Evolutionary conservation across 2,113 vertebrate species (phyloP).

Genomic region (Grammomys surdaster): DNA sequence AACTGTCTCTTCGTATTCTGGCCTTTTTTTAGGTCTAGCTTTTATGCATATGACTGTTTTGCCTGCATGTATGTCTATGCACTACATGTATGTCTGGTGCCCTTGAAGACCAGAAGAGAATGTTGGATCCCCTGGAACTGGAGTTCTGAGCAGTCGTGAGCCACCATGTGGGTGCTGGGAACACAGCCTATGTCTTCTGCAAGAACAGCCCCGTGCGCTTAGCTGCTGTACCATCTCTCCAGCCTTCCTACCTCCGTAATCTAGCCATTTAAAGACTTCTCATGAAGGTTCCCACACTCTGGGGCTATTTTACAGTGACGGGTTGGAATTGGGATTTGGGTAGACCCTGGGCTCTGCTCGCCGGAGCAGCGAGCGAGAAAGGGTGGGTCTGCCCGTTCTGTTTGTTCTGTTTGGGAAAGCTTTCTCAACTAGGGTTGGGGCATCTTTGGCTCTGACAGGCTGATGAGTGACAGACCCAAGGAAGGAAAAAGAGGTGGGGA

Average conservation of each 20-base stretch:
- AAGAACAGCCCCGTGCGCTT: neutral
- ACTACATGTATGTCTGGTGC: neutral
- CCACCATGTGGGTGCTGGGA: neutral
- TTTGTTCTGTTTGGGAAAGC: neutral
- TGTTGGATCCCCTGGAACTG: neutral
- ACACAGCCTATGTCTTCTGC: neutral
- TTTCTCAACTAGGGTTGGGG: neutral
- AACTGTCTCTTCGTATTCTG: neutral
- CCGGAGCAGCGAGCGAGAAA: neutral
- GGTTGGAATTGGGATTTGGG: neutral
- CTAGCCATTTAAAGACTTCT: conserved; percentile 38
- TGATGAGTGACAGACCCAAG: neutral
- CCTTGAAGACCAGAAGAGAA: neutral
- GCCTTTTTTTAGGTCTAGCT: neutral
- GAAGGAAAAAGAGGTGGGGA: neutral
- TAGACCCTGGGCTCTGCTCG: neutral
- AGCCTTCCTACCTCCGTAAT: neutral
- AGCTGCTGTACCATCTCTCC: neutral
- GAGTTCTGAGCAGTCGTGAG: neutral
- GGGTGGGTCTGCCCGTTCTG: neutral
- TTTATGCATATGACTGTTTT: neutral
- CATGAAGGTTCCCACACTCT: neutral
- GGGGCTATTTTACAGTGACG: neutral
- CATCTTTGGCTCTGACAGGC: neutral
- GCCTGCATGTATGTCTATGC: too few relatives aligned